A percentile compares a stretch with the other conserved stretches of the same genome.
Conservation (phyloP, 2,888 invertebrate species). For the Meiosimyza platycephala region DNA sequence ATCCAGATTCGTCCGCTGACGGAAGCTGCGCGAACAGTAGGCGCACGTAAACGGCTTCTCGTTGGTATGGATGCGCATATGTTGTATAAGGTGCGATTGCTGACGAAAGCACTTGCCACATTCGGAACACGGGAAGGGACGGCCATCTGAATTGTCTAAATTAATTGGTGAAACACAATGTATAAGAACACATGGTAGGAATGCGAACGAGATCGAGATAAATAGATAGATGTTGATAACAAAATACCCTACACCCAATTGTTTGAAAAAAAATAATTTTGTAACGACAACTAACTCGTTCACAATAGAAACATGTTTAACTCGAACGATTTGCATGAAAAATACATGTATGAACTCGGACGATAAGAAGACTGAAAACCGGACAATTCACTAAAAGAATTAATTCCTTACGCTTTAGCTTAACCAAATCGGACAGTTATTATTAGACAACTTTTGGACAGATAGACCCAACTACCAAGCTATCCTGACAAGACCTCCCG, state of each 20-base stretch:
- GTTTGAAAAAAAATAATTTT: no score
- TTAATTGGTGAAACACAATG: conserved; percentile 27
- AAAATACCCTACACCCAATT: conserved; percentile 31
- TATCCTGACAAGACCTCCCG: no score
- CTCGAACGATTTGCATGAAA: no score
- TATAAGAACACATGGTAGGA: not conserved
- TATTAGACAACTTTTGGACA: no score
- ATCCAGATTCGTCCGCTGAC: conserved; percentile 90
- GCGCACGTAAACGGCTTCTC: conserved; percentile 93
- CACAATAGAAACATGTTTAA: no score
- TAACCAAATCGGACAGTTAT: no score
- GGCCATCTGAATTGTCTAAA: conserved; percentile 74
- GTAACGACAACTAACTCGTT: no score
- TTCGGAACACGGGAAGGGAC: conserved; percentile 89
- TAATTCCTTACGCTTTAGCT: no score
- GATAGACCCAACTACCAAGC: no score
- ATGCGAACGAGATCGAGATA: conserved; percentile 28
- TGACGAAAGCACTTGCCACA: conserved; percentile 90
- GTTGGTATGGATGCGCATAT: conserved; percentile 90
- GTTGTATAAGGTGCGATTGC: conserved; percentile 89
- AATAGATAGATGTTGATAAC: not conserved
- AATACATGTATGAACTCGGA: no score
- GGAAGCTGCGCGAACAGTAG: conserved; percentile 90
- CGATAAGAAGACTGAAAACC: no score
- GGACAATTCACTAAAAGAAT: no score